Evolutionary conservation across 1,140 invertebrate genomes (phyloP), one percentile per base, ranked within the genome.

Genomic region (Drosophila ambigua): DNA sequence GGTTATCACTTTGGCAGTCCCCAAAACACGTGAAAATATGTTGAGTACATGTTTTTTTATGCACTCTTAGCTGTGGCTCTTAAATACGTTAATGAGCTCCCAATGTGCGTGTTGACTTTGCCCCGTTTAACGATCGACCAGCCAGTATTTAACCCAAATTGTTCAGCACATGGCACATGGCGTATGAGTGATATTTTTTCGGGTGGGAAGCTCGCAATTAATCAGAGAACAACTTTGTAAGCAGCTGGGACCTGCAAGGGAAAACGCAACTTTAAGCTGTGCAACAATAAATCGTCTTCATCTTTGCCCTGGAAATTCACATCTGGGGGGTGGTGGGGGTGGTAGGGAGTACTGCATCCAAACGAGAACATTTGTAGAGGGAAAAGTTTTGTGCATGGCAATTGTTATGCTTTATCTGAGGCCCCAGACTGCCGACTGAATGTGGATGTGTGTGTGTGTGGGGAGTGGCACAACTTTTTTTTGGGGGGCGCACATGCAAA

Each of bases 401-500:
- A 83, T 83, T 84, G 79, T 68, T 75, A 77, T 78, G 75, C 71
- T 83, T 83, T 83, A 83, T 83, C 79, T 82, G 49, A 62, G 68
- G 64, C 59, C 61, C 64, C 48, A 61, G 35, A 5, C 11, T 20
- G 20, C 58, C 13, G 20, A 20, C 1, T 20, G 9, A n/a, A 16
- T 16, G 48, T 9, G 23, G 48, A 5, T 28, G 48, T 8, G 5
- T n/a, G 9, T n/a, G n/a, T 23, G 24, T 11, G 23, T 20, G 8
- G 15, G n/a, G 24, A 9, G n/a, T 45, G 24, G 26, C 20, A 64
- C 55, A 75, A 51, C 20, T 65, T 75, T 65, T 74, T 87, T 82
- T 13, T 9, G 35, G 35, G 9, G 65, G 65, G 82, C 68, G 72
- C 82, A 85, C 82, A 87, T 87, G 82, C 82, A 87, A 87, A 87